Conservation (phyloP, 2,797 vertebrate genomes). For the Psittacula echo region DNA sequence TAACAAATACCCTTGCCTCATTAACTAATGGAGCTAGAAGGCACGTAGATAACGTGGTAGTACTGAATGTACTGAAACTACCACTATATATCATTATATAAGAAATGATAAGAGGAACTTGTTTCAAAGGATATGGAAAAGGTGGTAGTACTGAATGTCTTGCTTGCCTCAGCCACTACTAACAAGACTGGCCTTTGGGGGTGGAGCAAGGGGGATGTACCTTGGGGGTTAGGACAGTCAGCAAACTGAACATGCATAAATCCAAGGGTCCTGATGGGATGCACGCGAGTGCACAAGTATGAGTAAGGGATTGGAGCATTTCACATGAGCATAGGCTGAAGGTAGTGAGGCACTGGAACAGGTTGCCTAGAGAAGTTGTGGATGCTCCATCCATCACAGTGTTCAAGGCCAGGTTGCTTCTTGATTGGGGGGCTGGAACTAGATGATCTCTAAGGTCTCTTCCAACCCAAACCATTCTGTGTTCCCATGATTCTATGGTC, state of each 20-base stretch:
- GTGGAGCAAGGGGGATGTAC: background rate
- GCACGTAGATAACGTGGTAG: background rate
- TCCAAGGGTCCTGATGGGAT: background rate
- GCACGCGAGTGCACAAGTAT: background rate
- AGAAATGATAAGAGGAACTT: rapidly evolving
- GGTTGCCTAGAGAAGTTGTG: background rate
- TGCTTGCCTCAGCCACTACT: background rate
- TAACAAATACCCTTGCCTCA: background rate
- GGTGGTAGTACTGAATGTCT: background rate
- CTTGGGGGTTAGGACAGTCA: background rate
- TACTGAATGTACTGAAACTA: too few species aligned
- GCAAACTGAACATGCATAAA: background rate
- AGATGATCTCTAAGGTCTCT: background rate
- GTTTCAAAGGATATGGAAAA: background rate
- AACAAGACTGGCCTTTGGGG: background rate
- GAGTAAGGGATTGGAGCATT: background rate
- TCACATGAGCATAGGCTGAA: background rate
- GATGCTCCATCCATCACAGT: background rate
- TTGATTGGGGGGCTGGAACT: background rate
- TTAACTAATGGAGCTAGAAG: background rate
- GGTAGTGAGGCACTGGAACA: background rate
- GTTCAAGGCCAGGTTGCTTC: background rate
- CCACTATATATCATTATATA: background rate
- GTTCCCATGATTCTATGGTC: background rate
- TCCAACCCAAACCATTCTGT: background rate